A percentile compares a stretch with the other conserved stretches of the same genome.
Conservation (phyloP, 2,888 invertebrate species). For the Caradrina clavipalpis region DNA sequence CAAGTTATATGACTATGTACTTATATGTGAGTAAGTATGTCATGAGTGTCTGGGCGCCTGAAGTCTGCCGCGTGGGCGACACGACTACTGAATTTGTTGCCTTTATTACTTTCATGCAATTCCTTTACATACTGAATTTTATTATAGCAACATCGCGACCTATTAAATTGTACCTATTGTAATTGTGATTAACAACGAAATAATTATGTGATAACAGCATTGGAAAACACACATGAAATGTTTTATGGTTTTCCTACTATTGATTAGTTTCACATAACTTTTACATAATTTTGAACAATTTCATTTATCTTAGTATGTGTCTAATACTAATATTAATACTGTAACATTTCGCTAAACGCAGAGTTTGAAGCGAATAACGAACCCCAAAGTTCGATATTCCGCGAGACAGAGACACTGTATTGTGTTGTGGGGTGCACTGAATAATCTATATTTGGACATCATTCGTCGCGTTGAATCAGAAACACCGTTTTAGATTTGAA, state of each 20-base stretch:
- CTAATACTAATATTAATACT: constrained; percentile 3
- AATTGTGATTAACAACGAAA: constrained; percentile 9
- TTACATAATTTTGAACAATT: constrained; percentile 7
- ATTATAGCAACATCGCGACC: constrained; percentile 59
- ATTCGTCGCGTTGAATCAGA: constrained; percentile 73
- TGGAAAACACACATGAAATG: constrained; percentile 28
- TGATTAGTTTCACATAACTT: constrained; percentile 15
- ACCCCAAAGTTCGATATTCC: constrained; percentile 59
- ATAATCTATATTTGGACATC: constrained; percentile 76
- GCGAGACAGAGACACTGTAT: constrained; percentile 53
- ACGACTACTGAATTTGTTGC: constrained; percentile 80
- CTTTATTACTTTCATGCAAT: constrained; percentile 85
- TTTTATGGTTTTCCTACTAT: constrained; percentile 49
- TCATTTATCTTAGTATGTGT: constrained; percentile 13
- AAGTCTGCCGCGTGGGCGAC: constrained; percentile 86
- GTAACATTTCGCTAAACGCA: constrained; percentile 45
- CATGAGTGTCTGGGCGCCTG: constrained; percentile 78
- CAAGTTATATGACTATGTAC: constrained; percentile 52
- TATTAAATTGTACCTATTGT: constrained; percentile 36
- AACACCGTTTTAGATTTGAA: constrained; percentile 66
- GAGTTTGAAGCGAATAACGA: constrained; percentile 61
- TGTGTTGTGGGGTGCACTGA: constrained; percentile 67
- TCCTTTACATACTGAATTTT: constrained; percentile 66
- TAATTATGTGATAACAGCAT: neutral
- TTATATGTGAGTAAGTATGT: constrained; percentile 51